Base-by-base conservation (phyloP, 1,140 invertebrate species). In the Ooceraea biroi region DNA sequence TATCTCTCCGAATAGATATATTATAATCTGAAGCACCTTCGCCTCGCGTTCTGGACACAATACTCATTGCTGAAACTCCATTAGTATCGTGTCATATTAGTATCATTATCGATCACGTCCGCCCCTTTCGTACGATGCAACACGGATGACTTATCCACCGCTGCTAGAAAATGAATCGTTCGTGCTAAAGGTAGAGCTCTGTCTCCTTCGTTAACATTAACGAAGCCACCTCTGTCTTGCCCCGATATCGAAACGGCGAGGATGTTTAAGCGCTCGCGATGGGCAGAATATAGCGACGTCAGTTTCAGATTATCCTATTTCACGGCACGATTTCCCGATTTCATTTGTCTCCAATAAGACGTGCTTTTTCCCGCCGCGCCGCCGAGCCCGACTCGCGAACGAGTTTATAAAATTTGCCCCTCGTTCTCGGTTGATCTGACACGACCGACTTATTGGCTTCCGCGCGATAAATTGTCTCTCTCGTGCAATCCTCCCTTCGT, bases 401-500 rank as follows among this genome's bases (percentile, higher is more conserved):
- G 25, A 73, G 65, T 85, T 88, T 85, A 88, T 88, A 88, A 88
- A 88, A 88, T 88, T 71, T 71, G 48, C 36, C 57, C n/a, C 41
- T 88, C 50, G 73, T 87, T 82, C 22, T 36, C 74, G 48, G 17
- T 82, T 73, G 76, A 85, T 82, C 58, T 80, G 36, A 66, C 61
- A n/a, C 48, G 19, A 65, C 25, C 22, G 61, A 80, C 50, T 65
- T 83, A 77, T 58, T 30, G 72, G 36, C 46, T 76, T 8, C 48
- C 36, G 30, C 52, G 65, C 74, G 58, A 88, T 83, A 85, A 85
- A 85, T 88, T 83, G 77, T 88, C 60, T 48, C 46, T 4, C 27
- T 36, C 48, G 55, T 25, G 46, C 77, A n/a, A 44, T 27, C 17
- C n/a, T 55, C 48, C 7, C 25, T 22, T 30, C 27, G 1, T 1